Evolutionary conservation across 2,888 invertebrate genomes (phyloP), one percentile per base, ranked within the genome.

Genomic region (Pandemis corylana): DNA sequence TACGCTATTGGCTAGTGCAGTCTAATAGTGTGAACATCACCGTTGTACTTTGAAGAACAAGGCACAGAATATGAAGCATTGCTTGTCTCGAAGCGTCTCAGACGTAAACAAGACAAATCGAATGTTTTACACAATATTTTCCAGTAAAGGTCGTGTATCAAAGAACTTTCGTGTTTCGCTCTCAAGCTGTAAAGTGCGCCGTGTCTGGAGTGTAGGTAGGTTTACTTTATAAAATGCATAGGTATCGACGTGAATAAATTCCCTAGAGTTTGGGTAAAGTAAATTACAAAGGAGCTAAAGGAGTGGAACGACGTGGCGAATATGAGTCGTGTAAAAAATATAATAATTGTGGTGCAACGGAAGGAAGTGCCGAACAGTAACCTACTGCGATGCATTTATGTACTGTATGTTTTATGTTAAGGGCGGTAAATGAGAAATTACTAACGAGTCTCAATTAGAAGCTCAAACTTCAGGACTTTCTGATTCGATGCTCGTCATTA

Each of bases 91-190:
- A 59, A 46, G 56, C 44, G 46, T 46, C 46, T 10, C 7, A 64
- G 20, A 49, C 69, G 36, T 62, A 53, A 64, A 65, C 51, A 71
- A 53, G 59, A 66, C 59, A 71, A 66, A 71, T 71, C 20, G 46
- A 64, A 71, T 59, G 59, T 59, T 56, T 28, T 56, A 56, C 56
- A 65, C 64, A 71, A 71, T 71, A 71, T 44, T 71, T 36, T 56
- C 56, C n/a, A 71, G 64, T 15, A 64, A 64, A 64, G 46, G 46
- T 64, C 64, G 46, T 71, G 42, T 51, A 63, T 65, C 71, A 65
- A 63, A 42, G 28, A 65, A 71, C 28, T 71, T 65, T 65, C 46
- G 44, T 64, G 63, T 15, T 15, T n/a, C 42, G 63, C 63, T 64
- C 41, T 62, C 64, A 46, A 20, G 64, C 46, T 64, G 12, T 64